phyloP scores from a whole-genome alignment of 2,113 vertebrate species.

The Nothobranchius furzeri region DNA sequence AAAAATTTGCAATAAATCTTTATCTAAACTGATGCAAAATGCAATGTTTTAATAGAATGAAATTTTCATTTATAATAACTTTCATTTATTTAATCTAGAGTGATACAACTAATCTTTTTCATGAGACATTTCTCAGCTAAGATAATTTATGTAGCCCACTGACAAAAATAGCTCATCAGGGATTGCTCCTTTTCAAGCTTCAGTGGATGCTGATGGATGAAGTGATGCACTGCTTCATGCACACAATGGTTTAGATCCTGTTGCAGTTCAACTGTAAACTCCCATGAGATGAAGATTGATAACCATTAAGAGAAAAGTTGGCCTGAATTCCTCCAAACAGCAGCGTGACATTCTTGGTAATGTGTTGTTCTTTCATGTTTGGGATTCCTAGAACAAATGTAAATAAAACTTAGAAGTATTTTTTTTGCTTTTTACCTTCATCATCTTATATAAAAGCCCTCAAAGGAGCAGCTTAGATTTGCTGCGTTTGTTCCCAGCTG shows the following conservation, averaged over 20 bases:
- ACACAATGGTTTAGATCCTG: slow-evolving; percentile 4
- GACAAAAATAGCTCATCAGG: background rate
- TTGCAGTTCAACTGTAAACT: slow-evolving; percentile 18
- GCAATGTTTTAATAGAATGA: background rate
- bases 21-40: background rate
- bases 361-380: background rate
- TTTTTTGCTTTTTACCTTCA: background rate
- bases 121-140: background rate
- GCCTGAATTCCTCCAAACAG: slow-evolving; percentile 37
- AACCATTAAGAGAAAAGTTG: background rate
- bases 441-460: background rate
- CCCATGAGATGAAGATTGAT: slow-evolving; percentile 27
- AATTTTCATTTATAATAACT: background rate
- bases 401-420: background rate
- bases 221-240: background rate
- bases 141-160: background rate
- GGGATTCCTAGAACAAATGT: slow-evolving; percentile 11
- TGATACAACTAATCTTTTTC: background rate
- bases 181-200: background rate
- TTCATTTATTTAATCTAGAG: background rate
- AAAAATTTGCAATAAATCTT: too few species aligned
- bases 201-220: background rate
- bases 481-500: slow-evolving; percentile 4
- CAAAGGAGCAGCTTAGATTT: slow-evolving; percentile 30
- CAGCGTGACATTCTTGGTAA: slow-evolving; percentile 3